Percentiles rank a stretch among this genome's conserved stretches.
Evolutionary conservation across 37 sponge, comb jelly and placozoan genomes (phyloP).

Genomic region (Beroe forskalii): DNA sequence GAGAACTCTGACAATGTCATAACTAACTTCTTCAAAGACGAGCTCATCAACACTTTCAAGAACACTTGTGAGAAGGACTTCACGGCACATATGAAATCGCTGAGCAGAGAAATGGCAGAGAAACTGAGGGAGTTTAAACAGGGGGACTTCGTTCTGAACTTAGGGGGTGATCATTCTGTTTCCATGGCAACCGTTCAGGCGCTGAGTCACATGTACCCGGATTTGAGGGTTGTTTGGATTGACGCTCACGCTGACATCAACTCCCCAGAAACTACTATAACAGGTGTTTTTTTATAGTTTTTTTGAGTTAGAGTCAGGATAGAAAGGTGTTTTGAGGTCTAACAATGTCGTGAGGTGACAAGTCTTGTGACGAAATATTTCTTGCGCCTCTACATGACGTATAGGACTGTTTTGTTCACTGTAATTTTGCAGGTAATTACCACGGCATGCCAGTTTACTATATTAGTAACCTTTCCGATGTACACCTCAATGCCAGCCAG

Average conservation of each 20-base stretch:
- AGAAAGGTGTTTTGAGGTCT: too few relatives aligned
- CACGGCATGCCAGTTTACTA: conserved; percentile 36
- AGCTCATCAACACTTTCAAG: neutral
- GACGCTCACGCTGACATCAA: conserved; percentile 53
- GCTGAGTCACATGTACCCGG: neutral
- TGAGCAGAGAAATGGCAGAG: neutral
- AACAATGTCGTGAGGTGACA: too few relatives aligned
- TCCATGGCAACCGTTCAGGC: neutral
- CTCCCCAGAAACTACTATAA: neutral
- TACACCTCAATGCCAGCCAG: neutral
- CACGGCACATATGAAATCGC: neutral
- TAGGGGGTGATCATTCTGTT: conserved; percentile 21
- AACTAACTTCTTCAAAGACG: neutral
- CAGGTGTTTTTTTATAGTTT: neutral
- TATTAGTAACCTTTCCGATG: neutral
- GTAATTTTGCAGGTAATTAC: neutral
- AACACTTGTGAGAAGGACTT: neutral
- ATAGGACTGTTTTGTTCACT: too few relatives aligned
- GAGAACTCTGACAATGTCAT: neutral
- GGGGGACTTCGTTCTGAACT: neutral
- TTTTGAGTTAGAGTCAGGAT: too few relatives aligned
- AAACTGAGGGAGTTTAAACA: neutral
- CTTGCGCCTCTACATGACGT: too few relatives aligned
- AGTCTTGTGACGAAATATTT: too few relatives aligned
- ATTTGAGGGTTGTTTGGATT: conserved; percentile 32